Base-by-base conservation (phyloP, 2,888 invertebrate genomes). In the Eurytoma californica region DNA sequence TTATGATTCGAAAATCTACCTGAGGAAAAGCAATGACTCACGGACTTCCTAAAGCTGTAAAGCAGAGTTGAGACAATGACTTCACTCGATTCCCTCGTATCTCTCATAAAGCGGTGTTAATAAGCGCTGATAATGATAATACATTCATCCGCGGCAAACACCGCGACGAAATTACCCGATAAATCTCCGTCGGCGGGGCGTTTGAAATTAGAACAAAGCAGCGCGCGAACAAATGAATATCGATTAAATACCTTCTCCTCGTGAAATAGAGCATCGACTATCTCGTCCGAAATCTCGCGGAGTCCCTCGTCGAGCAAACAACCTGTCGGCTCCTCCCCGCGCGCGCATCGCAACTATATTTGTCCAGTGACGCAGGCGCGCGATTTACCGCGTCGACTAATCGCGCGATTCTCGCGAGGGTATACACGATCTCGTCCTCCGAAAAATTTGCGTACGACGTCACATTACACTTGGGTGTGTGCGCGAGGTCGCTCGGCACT, bases 331-430 rank as follows among this genome's bases (percentile, higher is more conserved):
- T 67, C 39, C 14, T 67, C 3, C 53, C 18, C 39, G 39, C 24
- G 49, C 16, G 39, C 28, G 30, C 58, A 68, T 69, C 76, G 69
- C 53, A 3, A 30, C 20, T 77, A 68, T 77, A 68, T 73, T 77
- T 77, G 61, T 51, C 47, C 68, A 72, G 18, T 80, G 68, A 76
- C 76, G 66, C 57, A 72, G 16, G 47, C n/a, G 24, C n/a, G 24
- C 24, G 24, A 24, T 24, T 24, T 24, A 2, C 24, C 24, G 24
- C 24, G 24, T 2, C 24, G 30, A 47, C 39, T 28, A 13, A 65
- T 67, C 67, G 67, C 55, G 68, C 57, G 72, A 77, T 70, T 58
- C 77, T 14, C 58, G 16, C 18, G 16, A 18, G 28, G 51, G 47
- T 69, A 70, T 63, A 30, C 51, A 60, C 53, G 28, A 58, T n/a